Evolutionary conservation across 2,113 vertebrate genomes (phyloP).

Genomic region (Corythornis madagascariensis): DNA sequence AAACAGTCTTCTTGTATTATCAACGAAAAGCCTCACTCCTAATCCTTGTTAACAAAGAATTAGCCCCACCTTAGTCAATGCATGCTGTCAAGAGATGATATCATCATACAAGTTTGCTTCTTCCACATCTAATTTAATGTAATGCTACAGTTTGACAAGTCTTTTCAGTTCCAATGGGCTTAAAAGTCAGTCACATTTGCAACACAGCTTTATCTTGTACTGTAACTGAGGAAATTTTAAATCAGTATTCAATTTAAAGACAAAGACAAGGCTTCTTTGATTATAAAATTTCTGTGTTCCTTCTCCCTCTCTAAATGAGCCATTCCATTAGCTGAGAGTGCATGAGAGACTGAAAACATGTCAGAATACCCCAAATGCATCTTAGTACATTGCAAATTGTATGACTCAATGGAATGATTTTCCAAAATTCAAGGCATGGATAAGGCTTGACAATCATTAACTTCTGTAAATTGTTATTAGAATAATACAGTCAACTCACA

Average conservation of each 20-base stretch:
- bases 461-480: conserved; percentile 54
- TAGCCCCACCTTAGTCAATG: not conserved
- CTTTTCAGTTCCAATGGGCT: not conserved
- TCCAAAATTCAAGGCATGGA: conserved; percentile 58
- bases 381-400: conserved; percentile 55
- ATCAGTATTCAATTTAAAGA: conserved; percentile 24
- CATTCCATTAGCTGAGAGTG: not conserved
- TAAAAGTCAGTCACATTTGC: conserved; percentile 18
- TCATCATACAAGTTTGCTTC: conserved; percentile 19
- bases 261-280: conserved; percentile 34
- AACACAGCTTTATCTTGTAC: conserved; percentile 5
- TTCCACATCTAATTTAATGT: conserved; percentile 46
- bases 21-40: not conserved
- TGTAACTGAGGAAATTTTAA: conserved; percentile 10
- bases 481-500: conserved; percentile 73
- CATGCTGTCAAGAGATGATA: not conserved
- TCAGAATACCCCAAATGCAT: conserved; percentile 26
- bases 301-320: conserved; percentile 48
- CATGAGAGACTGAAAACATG: conserved; percentile 11
- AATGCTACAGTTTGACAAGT: conserved; percentile 17
- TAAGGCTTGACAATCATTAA: conserved; percentile 71
- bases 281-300: not conserved
- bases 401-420: conserved; percentile 53
- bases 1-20: not conserved
- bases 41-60: not conserved